Percentiles rank a stretch among this genome's conserved stretches.
Conservation (phyloP, 2,113 vertebrate species). For the Enhydra lutris region DNA sequence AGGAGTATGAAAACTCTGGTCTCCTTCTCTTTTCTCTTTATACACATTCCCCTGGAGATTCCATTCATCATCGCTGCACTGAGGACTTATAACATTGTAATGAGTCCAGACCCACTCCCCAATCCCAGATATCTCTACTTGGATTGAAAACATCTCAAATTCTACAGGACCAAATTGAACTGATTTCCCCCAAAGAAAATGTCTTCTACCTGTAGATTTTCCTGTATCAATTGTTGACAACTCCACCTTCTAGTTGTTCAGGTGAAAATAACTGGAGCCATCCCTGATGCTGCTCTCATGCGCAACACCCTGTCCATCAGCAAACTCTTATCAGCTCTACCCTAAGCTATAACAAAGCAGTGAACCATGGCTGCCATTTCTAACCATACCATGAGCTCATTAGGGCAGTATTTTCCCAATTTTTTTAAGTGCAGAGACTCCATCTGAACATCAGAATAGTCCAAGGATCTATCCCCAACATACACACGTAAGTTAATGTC, state of each 20-base stretch:
- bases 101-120: neutral
- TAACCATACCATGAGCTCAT: neutral
- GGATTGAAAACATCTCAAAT: neutral
- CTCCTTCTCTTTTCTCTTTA: neutral
- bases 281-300: neutral
- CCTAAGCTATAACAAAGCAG: neutral
- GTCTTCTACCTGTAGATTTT: neutral
- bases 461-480: neutral
- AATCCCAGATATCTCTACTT: neutral
- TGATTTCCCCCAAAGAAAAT: neutral
- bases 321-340: neutral
- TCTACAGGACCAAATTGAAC: neutral
- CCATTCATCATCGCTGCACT: neutral
- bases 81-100: neutral
- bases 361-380: neutral
- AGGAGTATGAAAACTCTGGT: neutral
- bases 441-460: neutral
- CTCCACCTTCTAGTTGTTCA: neutral
- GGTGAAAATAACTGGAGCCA: neutral
- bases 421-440: neutral
- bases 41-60: neutral
- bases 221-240: neutral
- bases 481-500: neutral
- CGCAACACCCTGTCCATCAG: too few species aligned
- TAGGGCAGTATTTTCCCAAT: neutral